A percentile compares a stretch with the other conserved stretches of the same genome.
phyloP scores from a whole-genome alignment of 1,140 invertebrate species.

The Heliconius himera region DNA sequence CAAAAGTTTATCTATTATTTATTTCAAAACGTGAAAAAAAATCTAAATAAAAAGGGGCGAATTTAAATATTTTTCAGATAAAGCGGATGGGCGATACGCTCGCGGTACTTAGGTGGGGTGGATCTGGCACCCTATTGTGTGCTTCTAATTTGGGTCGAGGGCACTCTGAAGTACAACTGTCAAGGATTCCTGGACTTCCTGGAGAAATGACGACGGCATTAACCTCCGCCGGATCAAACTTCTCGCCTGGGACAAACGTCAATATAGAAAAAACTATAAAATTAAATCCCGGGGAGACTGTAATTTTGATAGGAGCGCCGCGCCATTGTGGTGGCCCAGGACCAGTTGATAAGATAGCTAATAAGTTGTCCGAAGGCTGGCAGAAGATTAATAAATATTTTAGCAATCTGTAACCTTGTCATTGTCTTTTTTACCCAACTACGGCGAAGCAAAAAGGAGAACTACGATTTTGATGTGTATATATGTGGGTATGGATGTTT shows the following conservation, averaged over 20 bases:
- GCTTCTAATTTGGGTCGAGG: conserved; percentile 56
- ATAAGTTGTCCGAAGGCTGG: conserved; percentile 72
- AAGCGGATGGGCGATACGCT: conserved; percentile 59
- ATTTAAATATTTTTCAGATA: conserved; percentile 52
- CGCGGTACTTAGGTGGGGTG: conserved; percentile 66
- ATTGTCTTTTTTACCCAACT: neutral
- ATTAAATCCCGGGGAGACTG: conserved; percentile 60
- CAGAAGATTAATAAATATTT: conserved; percentile 78
- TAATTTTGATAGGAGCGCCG: conserved; percentile 60
- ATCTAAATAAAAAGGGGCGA: neutral
- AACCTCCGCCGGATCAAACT: conserved; percentile 60
- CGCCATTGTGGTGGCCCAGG: conserved; percentile 72
- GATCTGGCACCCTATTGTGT: conserved; percentile 57
- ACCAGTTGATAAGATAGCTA: conserved; percentile 75
- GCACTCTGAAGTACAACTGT: conserved; percentile 55
- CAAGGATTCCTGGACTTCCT: conserved; percentile 63
- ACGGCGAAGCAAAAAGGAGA: too few species aligned
- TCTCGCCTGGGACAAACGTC: conserved; percentile 53
- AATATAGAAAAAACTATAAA: conserved; percentile 57
- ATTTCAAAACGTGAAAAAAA: neutral
- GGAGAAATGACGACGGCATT: conserved; percentile 64
- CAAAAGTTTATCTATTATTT: neutral
- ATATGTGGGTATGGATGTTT: too few species aligned
- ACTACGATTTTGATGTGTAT: too few species aligned
- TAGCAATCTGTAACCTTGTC: conserved; percentile 44